These are phyloP conservation scores for Eulithis prunata DNA, from an alignment of 2,888 invertebrate genomes.

Conservation along the genomic window DNA sequence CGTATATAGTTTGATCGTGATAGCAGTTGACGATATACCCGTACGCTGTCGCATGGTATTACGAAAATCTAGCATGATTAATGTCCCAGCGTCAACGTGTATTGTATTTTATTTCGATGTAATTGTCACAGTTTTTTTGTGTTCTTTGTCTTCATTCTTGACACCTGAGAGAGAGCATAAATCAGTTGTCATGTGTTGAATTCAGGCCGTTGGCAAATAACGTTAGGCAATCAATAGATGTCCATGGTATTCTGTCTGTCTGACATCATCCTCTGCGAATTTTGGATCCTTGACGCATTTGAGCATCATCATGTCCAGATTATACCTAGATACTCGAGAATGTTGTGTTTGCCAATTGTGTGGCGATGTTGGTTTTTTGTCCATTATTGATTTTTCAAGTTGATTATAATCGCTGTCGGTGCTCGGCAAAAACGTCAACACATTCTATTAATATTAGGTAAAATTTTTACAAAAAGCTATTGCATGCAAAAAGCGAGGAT, in stretches of 20 bases:
- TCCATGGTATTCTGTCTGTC: conserved; percentile 57
- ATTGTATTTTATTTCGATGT: conserved; percentile 67
- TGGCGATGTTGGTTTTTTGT: conserved; percentile 50
- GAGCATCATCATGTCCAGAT: conserved; percentile 57
- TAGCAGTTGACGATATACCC: conserved; percentile 55
- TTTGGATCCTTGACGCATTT: conserved; percentile 59
- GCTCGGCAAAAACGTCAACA: conserved; percentile 64
- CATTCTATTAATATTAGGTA: conserved; percentile 66
- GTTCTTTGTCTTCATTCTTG: conserved; percentile 66
- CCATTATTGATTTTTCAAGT: conserved; percentile 56
- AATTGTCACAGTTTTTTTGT: conserved; percentile 67
- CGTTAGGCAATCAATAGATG: conserved; percentile 68
- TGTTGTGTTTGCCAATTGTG: conserved; percentile 48
- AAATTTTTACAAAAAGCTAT: conserved; percentile 64
- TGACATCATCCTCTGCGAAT: conserved; percentile 65
- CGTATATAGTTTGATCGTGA: conserved; percentile 53
- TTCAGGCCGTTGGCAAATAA: conserved; percentile 67
- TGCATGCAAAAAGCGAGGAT: conserved; percentile 67
- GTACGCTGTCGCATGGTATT: conserved; percentile 61
- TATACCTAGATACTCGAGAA: conserved; percentile 51
- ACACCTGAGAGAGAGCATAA: conserved; percentile 76
- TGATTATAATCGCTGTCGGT: conserved; percentile 58
- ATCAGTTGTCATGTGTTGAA: conserved; percentile 78
- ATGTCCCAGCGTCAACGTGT: conserved; percentile 64
- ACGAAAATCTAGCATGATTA: conserved; percentile 67